Base-by-base conservation (phyloP, 2,888 invertebrate genomes). In the Phania funesta region DNA sequence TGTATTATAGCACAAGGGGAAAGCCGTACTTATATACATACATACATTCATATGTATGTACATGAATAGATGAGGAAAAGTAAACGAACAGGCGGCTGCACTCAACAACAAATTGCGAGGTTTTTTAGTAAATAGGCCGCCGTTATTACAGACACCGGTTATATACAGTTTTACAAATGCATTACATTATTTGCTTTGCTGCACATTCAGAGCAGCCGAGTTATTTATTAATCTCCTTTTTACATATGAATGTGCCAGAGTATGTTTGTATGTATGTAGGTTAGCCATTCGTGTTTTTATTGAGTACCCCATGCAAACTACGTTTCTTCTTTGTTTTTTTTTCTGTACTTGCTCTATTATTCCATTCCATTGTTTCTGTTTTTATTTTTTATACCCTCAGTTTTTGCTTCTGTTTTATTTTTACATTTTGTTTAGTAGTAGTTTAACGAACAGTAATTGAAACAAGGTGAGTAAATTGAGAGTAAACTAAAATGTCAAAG, bases 381-480 rank as follows among this genome's bases (percentile, higher is more conserved):
- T 26, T 22, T n/a, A 6, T n/a, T 41, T 41, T 41, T 1, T 38
- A n/a, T 38, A 13, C 0, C 3, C 6, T 41, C 41, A 16, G 16
- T 16, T n/a, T 16, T 41, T 41, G 2, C 3, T 35, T 35, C 1
- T 35, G 60, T 32, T 26, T 35, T 22, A n/a, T 48, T 46, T 20
- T 16, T 1, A 8, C 9, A 16, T 65, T 48, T 20, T 24, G n/a
- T 58, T 56, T 50, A 50, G 48, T 29, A 48, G 41, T 65, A 75
- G 58, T 75, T 56, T 50, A 74, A 82, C 80, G 82, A 84, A 84
- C 83, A 79, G 80, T 76, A 80, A 83, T 75, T 80, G 38, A 80
- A 54, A 58, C 84, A 84, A 83, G 81, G 62, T 79, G 64, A 77
- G 26, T 26, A 46, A 18, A 73, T 38, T 44, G 52, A 68, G 60